Base-by-base conservation (phyloP, 2,113 vertebrate genomes). In the Hiodon tergisus region DNA sequence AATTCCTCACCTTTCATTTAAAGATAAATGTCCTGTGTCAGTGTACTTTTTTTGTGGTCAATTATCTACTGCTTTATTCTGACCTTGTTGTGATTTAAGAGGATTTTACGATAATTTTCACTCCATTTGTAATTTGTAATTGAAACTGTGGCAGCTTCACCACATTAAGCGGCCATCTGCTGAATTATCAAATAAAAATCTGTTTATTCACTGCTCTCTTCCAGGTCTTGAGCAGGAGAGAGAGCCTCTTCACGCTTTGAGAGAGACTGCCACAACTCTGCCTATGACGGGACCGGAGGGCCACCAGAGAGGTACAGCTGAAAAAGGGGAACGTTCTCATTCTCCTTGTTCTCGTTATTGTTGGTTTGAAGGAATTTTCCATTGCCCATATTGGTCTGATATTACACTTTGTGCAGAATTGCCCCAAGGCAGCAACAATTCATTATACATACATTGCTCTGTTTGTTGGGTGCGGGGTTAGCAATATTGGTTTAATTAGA, bases 121-220 rank as follows among this genome's bases (percentile, higher is more conserved):
- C 51, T 76, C 48, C 57, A 5, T 14, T 59, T 53, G 72, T 73
- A 66, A 73, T 73, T 57, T 74, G 66, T 78, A 78, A 81, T 83
- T 87, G 74, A 83, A 83, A 81, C 72, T 60, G 68, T 76, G 78
- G 81, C 84, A 82, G 81, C 82, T 80, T 83, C 46, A 47, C 72
- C 78, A 84, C 81, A 87, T 86, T 81, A 87, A 75, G 69, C 74
- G 75, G 73, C 85, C 87, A 88, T 88, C 87, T 89, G 86, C 76
- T 81, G 80, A 70, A 80, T 83, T 77, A 70, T 78, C 63, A 78
- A 82, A 79, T 71, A 75, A 79, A 78, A 75, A 78, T 61, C 66
- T n/a, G 60, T 73, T 71, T 81, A 69, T 65, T 78, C 71, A 69
- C 60, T 68, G 59, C 74, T 65, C 8, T 69, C 59, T 76, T 65